A percentile compares a stretch with the other conserved stretches of the same genome.
phyloP scores from a whole-genome alignment of 2,113 vertebrate genomes.

The Aramus guarauna region DNA sequence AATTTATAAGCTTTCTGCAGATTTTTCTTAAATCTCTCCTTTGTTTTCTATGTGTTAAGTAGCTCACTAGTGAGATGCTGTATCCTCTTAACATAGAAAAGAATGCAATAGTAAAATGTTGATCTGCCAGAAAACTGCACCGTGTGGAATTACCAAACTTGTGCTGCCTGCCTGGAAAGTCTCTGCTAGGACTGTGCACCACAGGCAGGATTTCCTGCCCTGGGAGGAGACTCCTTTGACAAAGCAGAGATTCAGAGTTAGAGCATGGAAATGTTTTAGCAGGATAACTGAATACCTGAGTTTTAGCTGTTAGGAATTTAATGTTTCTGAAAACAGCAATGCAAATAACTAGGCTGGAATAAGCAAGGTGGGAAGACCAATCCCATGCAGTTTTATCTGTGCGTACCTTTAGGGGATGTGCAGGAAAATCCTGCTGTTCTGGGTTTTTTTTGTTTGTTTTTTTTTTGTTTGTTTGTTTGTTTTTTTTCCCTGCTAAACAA shows the following conservation, averaged over 20 bases:
- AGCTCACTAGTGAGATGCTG: neutral
- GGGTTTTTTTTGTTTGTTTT: no score
- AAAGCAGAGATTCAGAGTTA: neutral
- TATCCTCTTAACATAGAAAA: neutral
- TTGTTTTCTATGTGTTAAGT: neutral
- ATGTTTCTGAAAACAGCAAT: neutral
- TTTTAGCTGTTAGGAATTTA: neutral
- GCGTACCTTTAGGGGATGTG: neutral
- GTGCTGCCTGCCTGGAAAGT: neutral
- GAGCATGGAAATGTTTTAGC: neutral
- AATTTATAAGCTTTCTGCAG: neutral
- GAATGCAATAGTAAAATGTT: neutral
- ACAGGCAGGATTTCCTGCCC: neutral
- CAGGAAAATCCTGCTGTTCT: neutral
- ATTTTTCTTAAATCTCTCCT: neutral
- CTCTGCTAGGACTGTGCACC: accelerated
- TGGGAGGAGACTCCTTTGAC: neutral
- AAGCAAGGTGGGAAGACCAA: neutral
- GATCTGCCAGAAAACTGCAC: neutral
- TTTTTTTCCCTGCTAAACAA: neutral
- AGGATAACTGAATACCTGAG: neutral
- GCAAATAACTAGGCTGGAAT: neutral
- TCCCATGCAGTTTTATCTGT: neutral
- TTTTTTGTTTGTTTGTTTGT: no score
- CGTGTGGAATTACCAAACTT: neutral